These are phyloP conservation scores for Nyctibius grandis DNA, from an alignment of 2,797 vertebrate species.

Conservation along the genomic window DNA sequence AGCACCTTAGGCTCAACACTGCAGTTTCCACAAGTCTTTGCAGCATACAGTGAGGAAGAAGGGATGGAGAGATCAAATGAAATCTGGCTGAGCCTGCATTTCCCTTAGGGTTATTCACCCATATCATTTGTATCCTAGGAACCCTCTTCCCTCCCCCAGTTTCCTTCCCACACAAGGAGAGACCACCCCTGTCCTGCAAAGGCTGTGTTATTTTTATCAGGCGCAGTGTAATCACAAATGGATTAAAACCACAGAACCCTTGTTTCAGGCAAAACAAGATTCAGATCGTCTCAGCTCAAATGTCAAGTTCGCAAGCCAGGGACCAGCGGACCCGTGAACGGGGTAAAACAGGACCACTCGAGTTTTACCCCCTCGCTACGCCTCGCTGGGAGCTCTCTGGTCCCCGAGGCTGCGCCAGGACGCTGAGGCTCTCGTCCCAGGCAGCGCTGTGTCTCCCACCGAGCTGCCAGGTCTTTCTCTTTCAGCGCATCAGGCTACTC, in stretches of 20 bases:
- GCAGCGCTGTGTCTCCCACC: background rate
- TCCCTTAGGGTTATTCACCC: constrained; percentile 30
- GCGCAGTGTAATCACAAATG: background rate
- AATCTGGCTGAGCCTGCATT: background rate
- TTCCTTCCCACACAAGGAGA: background rate
- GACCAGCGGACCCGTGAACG: background rate
- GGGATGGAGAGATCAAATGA: background rate
- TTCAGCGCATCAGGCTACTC: fast-evolving
- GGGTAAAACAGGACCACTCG: background rate
- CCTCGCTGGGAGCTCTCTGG: background rate
- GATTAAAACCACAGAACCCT: background rate
- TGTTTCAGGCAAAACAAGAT: background rate
- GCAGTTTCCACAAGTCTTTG: background rate
- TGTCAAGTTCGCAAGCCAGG: background rate
- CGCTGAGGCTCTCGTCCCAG: background rate
- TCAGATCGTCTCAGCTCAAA: background rate
- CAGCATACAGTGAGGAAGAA: background rate
- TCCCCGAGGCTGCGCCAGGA: background rate
- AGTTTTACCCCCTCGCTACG: background rate
- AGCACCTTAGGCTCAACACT: background rate
- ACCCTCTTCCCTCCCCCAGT: background rate
- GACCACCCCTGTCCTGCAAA: background rate
- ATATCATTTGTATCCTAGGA: constrained; percentile 14
- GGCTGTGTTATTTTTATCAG: background rate
- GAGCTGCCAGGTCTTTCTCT: background rate